phyloP scores from a whole-genome alignment of 1,140 invertebrate genomes.

The Caenorhabditis remanei region DNA sequence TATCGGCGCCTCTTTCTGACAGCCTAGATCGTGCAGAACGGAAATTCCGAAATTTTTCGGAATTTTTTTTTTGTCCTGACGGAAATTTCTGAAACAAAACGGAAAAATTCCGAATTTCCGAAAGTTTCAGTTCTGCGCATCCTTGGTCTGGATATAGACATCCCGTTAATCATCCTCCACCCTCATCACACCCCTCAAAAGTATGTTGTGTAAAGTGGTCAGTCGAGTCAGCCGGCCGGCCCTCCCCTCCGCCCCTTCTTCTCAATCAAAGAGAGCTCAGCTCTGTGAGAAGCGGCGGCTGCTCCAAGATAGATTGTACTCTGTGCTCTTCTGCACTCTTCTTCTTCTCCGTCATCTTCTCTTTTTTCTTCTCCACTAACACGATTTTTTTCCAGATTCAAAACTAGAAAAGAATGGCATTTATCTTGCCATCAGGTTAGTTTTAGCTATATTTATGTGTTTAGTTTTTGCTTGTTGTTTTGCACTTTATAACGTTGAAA shows the following conservation, averaged over 20 bases:
- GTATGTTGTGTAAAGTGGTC: too few species aligned
- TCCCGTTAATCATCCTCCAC: too few species aligned
- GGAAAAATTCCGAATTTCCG: too few species aligned
- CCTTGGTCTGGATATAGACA: too few species aligned
- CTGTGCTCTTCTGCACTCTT: neutral
- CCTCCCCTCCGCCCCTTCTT: neutral
- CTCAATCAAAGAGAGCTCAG: neutral
- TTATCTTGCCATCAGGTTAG: constrained; percentile 52
- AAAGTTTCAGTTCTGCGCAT: too few species aligned
- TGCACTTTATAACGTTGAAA: neutral
- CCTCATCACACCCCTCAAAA: too few species aligned
- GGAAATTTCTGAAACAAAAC: too few species aligned
- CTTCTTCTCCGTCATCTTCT: neutral
- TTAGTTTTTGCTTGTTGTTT: neutral
- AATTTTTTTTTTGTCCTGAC: too few species aligned
- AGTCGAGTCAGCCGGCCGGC: neutral
- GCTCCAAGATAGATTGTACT: neutral
- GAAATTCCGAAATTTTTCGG: too few species aligned
- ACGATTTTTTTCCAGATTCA: neutral
- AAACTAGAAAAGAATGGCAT: constrained; percentile 26
- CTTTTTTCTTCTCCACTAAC: neutral
- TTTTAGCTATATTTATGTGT: neutral
- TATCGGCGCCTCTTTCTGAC: too few species aligned
- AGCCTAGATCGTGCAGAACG: too few species aligned
- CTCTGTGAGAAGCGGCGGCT: neutral